These are phyloP conservation scores for Paraescarpia echinospica DNA, from an alignment of 1,140 invertebrate genomes.

Conservation along the genomic window DNA sequence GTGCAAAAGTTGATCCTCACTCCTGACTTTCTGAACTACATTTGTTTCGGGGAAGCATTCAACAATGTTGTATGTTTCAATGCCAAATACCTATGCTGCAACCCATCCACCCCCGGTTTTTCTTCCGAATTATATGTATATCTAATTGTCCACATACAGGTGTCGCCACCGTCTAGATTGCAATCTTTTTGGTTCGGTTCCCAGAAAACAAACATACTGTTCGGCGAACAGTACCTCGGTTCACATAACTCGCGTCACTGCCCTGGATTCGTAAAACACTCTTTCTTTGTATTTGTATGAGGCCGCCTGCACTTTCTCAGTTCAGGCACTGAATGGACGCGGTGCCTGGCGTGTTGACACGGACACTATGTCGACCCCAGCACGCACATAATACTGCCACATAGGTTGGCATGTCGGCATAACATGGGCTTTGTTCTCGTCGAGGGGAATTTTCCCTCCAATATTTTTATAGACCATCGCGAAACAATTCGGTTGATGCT, in stretches of 20 bases:
- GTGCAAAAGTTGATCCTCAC: too few species aligned
- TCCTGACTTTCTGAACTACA: too few species aligned
- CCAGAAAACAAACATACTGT: not conserved
- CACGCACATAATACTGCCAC: not conserved
- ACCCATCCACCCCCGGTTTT: too few species aligned
- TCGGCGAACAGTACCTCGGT: not conserved
- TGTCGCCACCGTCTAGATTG: not conserved
- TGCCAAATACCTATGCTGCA: too few species aligned
- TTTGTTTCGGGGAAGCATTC: too few species aligned
- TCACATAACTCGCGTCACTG: not conserved
- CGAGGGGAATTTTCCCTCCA: not conserved
- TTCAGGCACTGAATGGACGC: not conserved
- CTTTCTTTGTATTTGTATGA: not conserved
- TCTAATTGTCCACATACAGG: not conserved
- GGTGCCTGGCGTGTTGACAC: not conserved
- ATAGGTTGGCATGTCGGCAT: not conserved
- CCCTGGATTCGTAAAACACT: not conserved
- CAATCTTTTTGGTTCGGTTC: not conserved
- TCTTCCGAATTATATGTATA: not conserved
- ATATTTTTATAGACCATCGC: too few species aligned
- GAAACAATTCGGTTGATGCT: too few species aligned
- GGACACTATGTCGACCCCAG: not conserved
- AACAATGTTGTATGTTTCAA: too few species aligned
- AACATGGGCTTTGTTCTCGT: not conserved
- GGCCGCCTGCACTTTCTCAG: not conserved